phyloP scores from a whole-genome alignment of 1,140 invertebrate genomes.

The Chrysopa pallens region DNA sequence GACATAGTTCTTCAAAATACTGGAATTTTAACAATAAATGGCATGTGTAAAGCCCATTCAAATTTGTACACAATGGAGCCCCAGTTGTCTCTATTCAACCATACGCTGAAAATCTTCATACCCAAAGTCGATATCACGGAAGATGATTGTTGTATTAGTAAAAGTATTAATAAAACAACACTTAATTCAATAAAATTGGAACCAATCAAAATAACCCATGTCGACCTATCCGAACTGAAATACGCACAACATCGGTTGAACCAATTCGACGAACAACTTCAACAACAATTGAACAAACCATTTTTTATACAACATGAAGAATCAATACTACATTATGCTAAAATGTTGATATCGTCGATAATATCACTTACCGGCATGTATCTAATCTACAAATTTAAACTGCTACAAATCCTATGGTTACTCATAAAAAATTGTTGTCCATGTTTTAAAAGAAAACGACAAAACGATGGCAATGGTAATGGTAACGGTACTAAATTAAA shows the following conservation, averaged over 20 bases:
- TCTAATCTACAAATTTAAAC: no score
- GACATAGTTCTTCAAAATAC: neutral
- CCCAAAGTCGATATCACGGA: slow-evolving; percentile 1
- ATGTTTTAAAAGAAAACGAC: no score
- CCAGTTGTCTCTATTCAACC: neutral
- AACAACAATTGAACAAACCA: slow-evolving; percentile 2
- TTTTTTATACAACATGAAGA: slow-evolving; percentile 1
- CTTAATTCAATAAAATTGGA: neutral
- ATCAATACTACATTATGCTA: no score
- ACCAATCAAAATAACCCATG: slow-evolving; percentile 1
- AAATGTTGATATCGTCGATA: no score
- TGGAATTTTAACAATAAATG: slow-evolving; percentile 1
- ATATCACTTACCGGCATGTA: no score
- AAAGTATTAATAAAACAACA: neutral
- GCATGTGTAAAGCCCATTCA: neutral
- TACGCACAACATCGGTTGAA: neutral
- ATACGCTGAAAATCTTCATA: neutral
- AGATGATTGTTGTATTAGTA: slow-evolving; percentile 1
- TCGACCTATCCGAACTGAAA: slow-evolving; percentile 1
- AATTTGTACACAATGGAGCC: neutral
- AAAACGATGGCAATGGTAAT: no score
- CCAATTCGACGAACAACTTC: slow-evolving; percentile 2
- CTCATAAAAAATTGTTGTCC: no score
- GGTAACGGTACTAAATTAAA: no score
- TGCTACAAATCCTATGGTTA: no score